Conservation (phyloP, 2,888 invertebrate species). For the Formica aserva region DNA sequence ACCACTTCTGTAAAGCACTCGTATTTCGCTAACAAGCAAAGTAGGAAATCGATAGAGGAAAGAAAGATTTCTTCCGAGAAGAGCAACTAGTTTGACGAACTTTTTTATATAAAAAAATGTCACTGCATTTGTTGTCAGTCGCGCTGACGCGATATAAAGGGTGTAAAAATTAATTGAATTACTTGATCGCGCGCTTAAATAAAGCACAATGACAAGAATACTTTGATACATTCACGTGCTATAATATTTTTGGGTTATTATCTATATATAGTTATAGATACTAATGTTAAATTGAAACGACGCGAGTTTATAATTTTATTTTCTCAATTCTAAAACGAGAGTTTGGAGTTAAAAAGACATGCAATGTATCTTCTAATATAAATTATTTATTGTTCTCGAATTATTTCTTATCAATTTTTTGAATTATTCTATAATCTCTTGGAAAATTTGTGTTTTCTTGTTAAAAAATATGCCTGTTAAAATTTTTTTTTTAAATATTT, state of each 20-base stretch:
- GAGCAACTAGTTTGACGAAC: background rate
- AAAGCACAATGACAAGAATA: background rate
- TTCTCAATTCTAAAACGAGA: background rate
- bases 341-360: background rate
- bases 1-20: background rate
- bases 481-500: no score
- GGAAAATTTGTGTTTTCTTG: no score
- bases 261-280: background rate
- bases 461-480: no score
- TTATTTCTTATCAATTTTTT: background rate
- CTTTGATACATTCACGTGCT: background rate
- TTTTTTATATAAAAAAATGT: background rate
- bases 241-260: background rate
- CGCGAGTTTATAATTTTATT: background rate
- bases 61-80: background rate
- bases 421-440: background rate
- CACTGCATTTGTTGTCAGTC: background rate
- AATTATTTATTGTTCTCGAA: background rate
- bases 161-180: background rate
- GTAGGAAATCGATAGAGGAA: background rate
- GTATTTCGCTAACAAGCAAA: constrained; percentile 1
- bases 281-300: background rate
- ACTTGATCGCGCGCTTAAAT: background rate
- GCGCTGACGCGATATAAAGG: background rate
- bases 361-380: background rate